Base-by-base conservation (phyloP, 1,140 invertebrate genomes). In the Atta texana region DNA sequence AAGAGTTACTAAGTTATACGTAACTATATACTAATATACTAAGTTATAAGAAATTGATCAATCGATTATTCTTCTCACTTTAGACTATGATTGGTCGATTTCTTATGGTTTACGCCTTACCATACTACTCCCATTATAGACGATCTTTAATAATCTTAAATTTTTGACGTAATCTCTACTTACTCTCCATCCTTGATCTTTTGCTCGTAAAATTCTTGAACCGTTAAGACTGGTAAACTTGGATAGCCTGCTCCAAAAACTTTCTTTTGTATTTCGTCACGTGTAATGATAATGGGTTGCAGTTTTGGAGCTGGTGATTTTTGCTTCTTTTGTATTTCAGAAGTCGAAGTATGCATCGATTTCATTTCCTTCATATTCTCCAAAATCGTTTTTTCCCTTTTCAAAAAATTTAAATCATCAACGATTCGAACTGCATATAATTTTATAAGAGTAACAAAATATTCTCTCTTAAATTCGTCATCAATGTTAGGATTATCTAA, bases 241-340 rank as follows among this genome's bases (percentile, higher is more conserved):
- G 99, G 99, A 96, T 99, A 99, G 0, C 99, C 99, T 57, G 97
- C 95, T 8, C 99, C 99, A 95, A 97, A 99, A 3, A 99, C 98
- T 87, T 98, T 96, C 95, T 99, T 99, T 95, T 99, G 98, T 0
- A 98, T 86, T 55, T 96, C 97, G 95, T 99, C 97, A 91, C 97
- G 97, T 0, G 99, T 99, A 44, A 99, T 98, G 71, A 99, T 99
- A 85, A 99, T 98, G 0, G 99, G 98, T 93, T 97, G 97, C n/a
- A 98, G 92, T 6, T 97, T 97, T 24, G 93, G 87, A 64, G 94
- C 87, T 18, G 94, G 92, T 5, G 93, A 93, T 92, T 94, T 94
- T 28, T 92, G 94, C 69, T 93, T 94, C 1, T 94, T 91, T 69
- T 94, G 93, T 24, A 68, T 24, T 55, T 71, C 66, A 90, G 89